Evolutionary conservation across 2,113 vertebrate genomes (phyloP), one percentile per base, ranked within the genome.

Genomic region (Sterrhoptilus dennistouni): DNA sequence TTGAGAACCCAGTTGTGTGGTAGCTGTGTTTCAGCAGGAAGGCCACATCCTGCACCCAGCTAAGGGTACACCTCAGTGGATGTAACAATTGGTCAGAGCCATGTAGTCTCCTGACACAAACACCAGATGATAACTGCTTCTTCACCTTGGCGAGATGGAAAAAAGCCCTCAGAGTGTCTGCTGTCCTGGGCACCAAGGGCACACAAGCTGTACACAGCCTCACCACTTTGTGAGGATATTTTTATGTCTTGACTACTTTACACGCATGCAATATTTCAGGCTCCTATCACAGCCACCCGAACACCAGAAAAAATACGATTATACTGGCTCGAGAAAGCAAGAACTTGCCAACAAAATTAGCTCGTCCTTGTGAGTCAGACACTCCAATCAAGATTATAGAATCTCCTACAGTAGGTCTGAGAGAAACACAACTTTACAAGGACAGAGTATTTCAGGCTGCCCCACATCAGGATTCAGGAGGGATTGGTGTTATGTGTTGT

Each of bases 301-400:
- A 47, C 69, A 80, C 31, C 52, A 84, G 69, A 92, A 93, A 91
- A 90, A 92, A 90, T 90, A 74, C 57, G 4, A 89, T 94, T 65
- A 68, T 75, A 44, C 65, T 92, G 83, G 69, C 76, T 89, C 53
- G 78, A 80, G 77, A 89, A 96, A 92, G 53, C 49, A 87, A 61
- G 57, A 87, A 83, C 76, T 71, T 69, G 92, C 90, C 93, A 96
- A 90, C n/a, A 93, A 90, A 87, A 96, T 93, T 93, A 95, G 90
- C 80, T 95, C 72, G 95, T 92, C 90, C 53, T 75, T 90, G 69
- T 93, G 95, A 96, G 80, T 96, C 93, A 97, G 80, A 92, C 80
- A 57, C 52, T 92, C 75, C 86, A 94, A 33, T 94, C 88, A 96
- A 93, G 81, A 88, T 65, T 90, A 81, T 5, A 76, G 53, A 90